Evolutionary conservation across 2,797 vertebrate genomes (phyloP).

Genomic region (Microhierax caerulescens): DNA sequence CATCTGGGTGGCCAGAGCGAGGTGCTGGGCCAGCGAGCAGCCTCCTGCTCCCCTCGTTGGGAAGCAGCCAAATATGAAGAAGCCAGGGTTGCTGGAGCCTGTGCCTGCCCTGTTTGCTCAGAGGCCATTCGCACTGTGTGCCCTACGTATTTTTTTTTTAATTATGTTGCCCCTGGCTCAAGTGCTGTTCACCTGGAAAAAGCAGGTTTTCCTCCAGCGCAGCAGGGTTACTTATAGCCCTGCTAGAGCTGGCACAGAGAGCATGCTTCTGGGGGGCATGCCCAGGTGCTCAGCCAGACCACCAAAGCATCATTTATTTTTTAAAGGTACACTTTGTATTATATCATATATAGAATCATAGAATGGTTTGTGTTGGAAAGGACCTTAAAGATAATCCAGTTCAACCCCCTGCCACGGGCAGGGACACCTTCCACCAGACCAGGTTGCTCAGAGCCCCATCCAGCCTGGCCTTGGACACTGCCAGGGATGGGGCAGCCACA

Average conservation of each 20-base stretch:
- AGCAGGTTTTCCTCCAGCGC: not conserved
- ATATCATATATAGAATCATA: too few relatives aligned
- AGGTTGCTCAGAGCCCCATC: too few relatives aligned
- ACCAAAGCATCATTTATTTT: not conserved
- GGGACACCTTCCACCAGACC: too few relatives aligned
- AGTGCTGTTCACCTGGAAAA: not conserved
- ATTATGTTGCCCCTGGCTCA: not conserved
- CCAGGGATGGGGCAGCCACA: too few relatives aligned
- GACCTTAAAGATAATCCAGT: too few relatives aligned
- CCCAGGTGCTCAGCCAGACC: not conserved
- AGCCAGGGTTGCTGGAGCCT: not conserved
- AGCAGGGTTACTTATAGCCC: not conserved
- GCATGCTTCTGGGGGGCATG: not conserved
- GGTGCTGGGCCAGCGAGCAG: not conserved
- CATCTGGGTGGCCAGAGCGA: not conserved
- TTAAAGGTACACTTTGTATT: not conserved
- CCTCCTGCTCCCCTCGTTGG: fast-evolving
- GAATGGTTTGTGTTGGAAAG: too few relatives aligned
- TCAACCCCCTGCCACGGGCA: too few relatives aligned
- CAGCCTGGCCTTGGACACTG: too few relatives aligned
- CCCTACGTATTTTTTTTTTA: not conserved
- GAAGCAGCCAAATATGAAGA: not conserved
- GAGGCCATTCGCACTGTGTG: not conserved
- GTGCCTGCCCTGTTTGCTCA: not conserved
- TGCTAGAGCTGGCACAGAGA: not conserved